Conservation (phyloP, 2,797 vertebrate genomes). For the Darevskia nairensis region DNA sequence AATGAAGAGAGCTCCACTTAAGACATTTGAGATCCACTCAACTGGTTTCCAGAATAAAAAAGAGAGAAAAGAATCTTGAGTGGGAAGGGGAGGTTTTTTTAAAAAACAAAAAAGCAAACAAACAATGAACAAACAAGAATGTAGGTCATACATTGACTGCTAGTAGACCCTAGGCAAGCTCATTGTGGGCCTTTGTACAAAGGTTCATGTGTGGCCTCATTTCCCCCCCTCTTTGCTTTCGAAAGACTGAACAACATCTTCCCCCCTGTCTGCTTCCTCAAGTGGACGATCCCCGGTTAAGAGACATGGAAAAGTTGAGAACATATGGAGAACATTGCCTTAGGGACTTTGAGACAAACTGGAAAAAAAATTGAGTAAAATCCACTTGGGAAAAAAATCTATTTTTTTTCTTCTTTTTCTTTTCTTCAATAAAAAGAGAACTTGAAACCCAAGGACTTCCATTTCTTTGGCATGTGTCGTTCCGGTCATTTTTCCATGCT, state of each 20-base stretch:
- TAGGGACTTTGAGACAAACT: slow-evolving; percentile 76
- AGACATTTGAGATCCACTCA: slow-evolving; percentile 11
- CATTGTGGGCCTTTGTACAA: slow-evolving; percentile 40
- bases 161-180: slow-evolving; percentile 67
- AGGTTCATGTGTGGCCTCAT: slow-evolving; percentile 60
- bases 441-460: slow-evolving; percentile 77
- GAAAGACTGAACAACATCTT: slow-evolving; percentile 34
- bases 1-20: slow-evolving; percentile 44
- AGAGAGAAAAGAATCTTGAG: not conserved
- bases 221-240: slow-evolving; percentile 45
- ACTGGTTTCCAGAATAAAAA: slow-evolving; percentile 45
- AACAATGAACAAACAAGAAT: slow-evolving; percentile 53
- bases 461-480: slow-evolving; percentile 67
- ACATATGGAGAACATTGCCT: slow-evolving; percentile 71
- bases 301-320: slow-evolving; percentile 66
- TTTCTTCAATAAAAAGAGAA: slow-evolving; percentile 86
- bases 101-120: slow-evolving; percentile 43
- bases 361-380: slow-evolving; percentile 64
- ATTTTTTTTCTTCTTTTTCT: slow-evolving; percentile 84
- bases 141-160: slow-evolving; percentile 69
- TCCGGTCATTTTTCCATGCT: slow-evolving; percentile 49
- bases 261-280: slow-evolving; percentile 57
- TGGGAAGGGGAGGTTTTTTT: slow-evolving; percentile 33
- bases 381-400: slow-evolving; percentile 78
- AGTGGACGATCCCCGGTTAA: slow-evolving; percentile 47